phyloP scores from a whole-genome alignment of 2,113 vertebrate species.

The Daubentonia madagascariensis region DNA sequence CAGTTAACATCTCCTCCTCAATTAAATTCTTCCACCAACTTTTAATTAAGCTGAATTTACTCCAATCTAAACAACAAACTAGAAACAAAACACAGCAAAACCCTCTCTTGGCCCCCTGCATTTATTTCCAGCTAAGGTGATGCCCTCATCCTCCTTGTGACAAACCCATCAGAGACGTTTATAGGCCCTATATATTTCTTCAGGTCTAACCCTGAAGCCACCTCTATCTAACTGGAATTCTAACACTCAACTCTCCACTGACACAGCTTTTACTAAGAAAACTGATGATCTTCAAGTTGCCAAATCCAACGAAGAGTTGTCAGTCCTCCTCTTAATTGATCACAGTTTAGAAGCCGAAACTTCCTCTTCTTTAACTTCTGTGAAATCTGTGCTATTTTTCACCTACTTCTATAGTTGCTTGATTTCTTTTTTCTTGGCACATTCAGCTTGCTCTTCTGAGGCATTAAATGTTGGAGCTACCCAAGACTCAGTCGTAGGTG shows the following conservation, averaged over 20 bases:
- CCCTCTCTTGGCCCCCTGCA: background rate
- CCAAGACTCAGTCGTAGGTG: background rate
- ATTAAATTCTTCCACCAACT: background rate
- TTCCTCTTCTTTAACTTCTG: background rate
- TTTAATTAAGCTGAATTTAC: slow-evolving; percentile 15
- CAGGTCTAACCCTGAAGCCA: background rate
- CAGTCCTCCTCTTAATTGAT: background rate
- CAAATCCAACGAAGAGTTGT: background rate
- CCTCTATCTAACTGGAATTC: background rate
- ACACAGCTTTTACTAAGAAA: background rate
- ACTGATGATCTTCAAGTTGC: background rate
- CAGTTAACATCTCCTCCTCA: background rate
- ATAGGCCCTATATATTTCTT: background rate
- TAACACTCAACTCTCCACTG: background rate
- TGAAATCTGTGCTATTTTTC: background rate
- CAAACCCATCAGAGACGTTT: background rate
- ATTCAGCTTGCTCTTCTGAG: background rate
- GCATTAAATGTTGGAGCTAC: too few species aligned
- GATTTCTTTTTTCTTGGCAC: background rate
- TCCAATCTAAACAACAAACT: background rate
- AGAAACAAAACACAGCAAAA: background rate
- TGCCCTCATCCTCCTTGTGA: background rate
- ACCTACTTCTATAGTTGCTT: background rate
- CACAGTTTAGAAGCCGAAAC: background rate
- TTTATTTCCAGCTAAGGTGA: background rate